phyloP scores from a whole-genome alignment of 2,797 vertebrate genomes.

The Hylomyscus alleni region DNA sequence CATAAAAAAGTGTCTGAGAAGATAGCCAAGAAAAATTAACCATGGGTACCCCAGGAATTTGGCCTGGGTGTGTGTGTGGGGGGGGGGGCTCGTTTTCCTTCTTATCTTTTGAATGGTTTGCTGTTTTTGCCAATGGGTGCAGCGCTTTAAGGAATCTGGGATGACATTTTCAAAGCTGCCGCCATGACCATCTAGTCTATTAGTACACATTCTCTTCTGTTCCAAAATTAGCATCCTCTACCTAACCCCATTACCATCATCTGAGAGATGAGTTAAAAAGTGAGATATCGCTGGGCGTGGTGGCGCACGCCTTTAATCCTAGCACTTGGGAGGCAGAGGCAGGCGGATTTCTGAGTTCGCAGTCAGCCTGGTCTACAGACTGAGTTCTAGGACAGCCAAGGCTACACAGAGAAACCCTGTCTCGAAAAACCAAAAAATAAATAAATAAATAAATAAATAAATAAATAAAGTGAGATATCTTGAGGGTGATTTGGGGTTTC shows the following conservation, averaged over 20 bases:
- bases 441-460: too few species aligned
- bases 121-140: background rate
- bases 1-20: constrained; percentile 7
- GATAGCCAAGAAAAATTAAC: background rate
- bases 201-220: background rate
- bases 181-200: background rate
- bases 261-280: background rate
- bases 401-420: too few species aligned
- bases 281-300: too few species aligned
- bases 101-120: background rate
- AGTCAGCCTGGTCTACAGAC: too few species aligned
- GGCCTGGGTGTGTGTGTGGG: too few species aligned
- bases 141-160: constrained; percentile 19
- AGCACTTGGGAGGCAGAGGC: too few species aligned
- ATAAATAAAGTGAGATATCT: background rate
- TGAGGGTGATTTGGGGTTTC: background rate
- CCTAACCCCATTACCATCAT: background rate
- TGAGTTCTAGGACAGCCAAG: too few species aligned
- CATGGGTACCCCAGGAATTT: background rate
- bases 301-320: too few species aligned
- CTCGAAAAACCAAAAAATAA: too few species aligned
- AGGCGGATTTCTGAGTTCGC: too few species aligned
- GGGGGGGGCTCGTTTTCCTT: constrained; percentile 6
- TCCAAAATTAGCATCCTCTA: background rate
- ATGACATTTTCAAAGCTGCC: constrained; percentile 10